Evolutionary conservation across 2,113 vertebrate genomes (phyloP), one percentile per base, ranked within the genome.

Genomic region (Ancistrus triradiatus): DNA sequence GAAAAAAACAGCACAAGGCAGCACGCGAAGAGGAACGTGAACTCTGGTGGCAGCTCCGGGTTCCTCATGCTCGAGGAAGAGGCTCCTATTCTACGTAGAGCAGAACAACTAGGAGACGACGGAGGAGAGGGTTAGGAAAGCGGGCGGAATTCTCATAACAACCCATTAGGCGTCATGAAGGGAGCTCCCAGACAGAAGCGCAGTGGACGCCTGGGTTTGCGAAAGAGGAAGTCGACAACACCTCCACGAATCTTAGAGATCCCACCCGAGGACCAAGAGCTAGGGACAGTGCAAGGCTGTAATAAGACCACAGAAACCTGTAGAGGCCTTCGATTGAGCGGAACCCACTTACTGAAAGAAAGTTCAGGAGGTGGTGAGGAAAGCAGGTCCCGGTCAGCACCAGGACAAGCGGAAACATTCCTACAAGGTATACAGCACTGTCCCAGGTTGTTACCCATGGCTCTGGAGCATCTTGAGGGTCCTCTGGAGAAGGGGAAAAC

Each of bases 291-390:
- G 40, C 14, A 50, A 3, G 3, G 2, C 10, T 11, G 31, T 52
- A 15, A 52, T 73, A 19, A 63, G 21, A 14, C 15, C 21, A 35
- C 7, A 6, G 25, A 25, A 28, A 15, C 27, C n/a, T 28, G 7
- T 27, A n/a, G 51, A 27, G n/a, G n/a, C n/a, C n/a, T 4, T 55
- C 27, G 35, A 53, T n/a, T 18, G 3, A 63, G 4, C n/a, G 35
- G 35, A 7, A 38, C 38, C 1, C 11, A 13, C n/a, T n/a, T n/a
- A 11, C 25, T 24, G 59, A 51, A 11, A 19, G 64, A n/a, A 52
- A 37, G n/a, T 62, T 6, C 18, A 61, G 7, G 35, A 59, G 17
- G 40, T 48, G 2, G 11, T 61, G n/a, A 52, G 24, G 28, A 14
- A 13, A 21, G 43, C 43, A 55, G 40, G 22, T 10, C 38, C 4